Evolutionary conservation across 2,797 vertebrate species (phyloP), one percentile per base, ranked within the genome.

Genomic region (Tapera naevia): DNA sequence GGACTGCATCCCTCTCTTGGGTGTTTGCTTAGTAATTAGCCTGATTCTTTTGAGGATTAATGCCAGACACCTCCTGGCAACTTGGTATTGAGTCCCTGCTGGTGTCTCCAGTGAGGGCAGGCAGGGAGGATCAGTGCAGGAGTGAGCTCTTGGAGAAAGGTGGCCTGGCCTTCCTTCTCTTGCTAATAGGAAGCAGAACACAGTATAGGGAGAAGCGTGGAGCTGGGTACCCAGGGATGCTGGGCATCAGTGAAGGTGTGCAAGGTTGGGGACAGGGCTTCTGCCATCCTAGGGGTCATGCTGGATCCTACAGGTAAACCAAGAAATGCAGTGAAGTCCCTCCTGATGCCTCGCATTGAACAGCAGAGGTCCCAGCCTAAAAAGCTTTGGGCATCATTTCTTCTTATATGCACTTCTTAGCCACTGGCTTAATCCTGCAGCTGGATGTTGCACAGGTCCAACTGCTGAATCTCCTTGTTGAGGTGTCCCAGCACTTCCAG

Each of bases 151-250:
- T 15, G 13, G n/a, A 51, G 54, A 13, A 60, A 24, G 22, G 35
- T 45, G 71, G 53, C 54, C 41, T 39, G 66, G 39, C 39, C 24
- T 57, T 64, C 45, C 19, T 28, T 10, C 23, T 75, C n/a, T 60
- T 74, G 33, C 46, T 45, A 15, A 1, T 17, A 37, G 54, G 50
- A 43, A 86, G 41, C 39, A 74, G 69, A 87, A 12, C 25, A 12
- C 1, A 1, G 39, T 32, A 60, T 60, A 67, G 18, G 7, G 4
- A 69, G 43, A 21, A 58, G 39, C 0, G 0, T 1, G 1, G 57
- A 35, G 25, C 3, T 25, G 50, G 22, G 50, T 69, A 35, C 25
- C 30, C 2, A 17, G 33, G 19, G 25, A 13, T 50, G 54, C 56
- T 50, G 56, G 39, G 56, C 62, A 30, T 23, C 18, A 6, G 2